These are phyloP conservation scores for Cotesia chilonis DNA, from an alignment of 1,140 invertebrate species.

Conservation along the genomic window DNA sequence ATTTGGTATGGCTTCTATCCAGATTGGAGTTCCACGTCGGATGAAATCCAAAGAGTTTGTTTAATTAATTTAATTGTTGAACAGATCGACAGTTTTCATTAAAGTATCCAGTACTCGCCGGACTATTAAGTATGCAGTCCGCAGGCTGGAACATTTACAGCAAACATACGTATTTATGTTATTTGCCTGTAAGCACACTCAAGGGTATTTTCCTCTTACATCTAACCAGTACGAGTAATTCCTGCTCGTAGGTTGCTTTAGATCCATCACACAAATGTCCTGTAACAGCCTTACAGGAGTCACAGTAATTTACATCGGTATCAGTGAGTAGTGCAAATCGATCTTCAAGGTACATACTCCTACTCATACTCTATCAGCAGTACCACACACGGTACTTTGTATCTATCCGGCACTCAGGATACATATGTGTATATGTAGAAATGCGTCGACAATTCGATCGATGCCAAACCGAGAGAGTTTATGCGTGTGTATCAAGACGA, in stretches of 20 bases:
- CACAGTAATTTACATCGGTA: background rate
- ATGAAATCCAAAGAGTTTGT: background rate
- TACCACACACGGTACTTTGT: too few relatives aligned
- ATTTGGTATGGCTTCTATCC: conserved; percentile 1
- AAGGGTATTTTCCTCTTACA: conserved; percentile 20
- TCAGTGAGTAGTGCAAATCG: conserved; percentile 11
- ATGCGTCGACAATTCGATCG: conserved; percentile 18
- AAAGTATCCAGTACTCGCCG: background rate
- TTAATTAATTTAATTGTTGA: conserved; percentile 38
- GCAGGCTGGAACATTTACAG: background rate
- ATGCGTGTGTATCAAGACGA: conserved; percentile 25
- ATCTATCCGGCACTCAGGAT: too few relatives aligned
- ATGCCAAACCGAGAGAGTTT: conserved; percentile 9
- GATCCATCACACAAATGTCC: background rate
- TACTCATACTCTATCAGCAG: background rate
- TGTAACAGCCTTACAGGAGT: too few relatives aligned
- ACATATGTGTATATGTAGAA: background rate
- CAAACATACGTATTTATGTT: conserved; percentile 10
- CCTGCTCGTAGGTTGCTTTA: too few relatives aligned
- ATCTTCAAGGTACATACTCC: background rate
- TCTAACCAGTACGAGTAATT: background rate
- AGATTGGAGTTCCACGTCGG: background rate
- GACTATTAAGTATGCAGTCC: background rate
- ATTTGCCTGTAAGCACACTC: conserved; percentile 26
- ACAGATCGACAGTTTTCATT: background rate